phyloP scores from a whole-genome alignment of 64 coral and sea anemone species.

The Actinia equina region DNA sequence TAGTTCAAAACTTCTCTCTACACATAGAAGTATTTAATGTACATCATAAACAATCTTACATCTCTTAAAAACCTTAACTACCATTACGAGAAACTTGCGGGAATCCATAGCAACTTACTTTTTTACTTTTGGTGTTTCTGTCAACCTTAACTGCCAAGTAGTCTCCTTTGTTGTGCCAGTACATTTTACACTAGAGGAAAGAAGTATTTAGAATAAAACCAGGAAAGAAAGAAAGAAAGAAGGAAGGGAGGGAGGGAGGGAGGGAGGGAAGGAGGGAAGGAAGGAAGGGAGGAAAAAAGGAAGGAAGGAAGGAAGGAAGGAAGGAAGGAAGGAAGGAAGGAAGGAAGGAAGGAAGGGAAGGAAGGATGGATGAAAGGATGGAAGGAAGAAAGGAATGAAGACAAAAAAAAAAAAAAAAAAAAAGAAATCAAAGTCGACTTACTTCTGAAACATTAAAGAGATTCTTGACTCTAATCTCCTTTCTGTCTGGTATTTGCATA shows the following conservation, averaged over 20 bases:
- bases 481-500: slow-evolving; percentile 91
- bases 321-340: background rate
- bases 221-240: too few relatives aligned
- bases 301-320: too few relatives aligned
- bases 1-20: too few relatives aligned
- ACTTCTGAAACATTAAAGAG: slow-evolving; percentile 95
- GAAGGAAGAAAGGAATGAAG: background rate
- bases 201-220: background rate
- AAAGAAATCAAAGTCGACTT: background rate
- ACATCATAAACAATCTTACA: too few relatives aligned
- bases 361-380: background rate
- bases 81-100: too few relatives aligned
- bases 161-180: slow-evolving; percentile 98
- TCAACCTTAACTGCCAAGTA: slow-evolving; percentile 93
- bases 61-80: too few relatives aligned
- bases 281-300: too few relatives aligned
- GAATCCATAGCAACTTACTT: slow-evolving; percentile 39
- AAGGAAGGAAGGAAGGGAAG: background rate
- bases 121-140: slow-evolving; percentile 96
- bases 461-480: slow-evolving; percentile 96
- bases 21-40: too few relatives aligned
- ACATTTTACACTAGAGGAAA: slow-evolving; percentile 85
- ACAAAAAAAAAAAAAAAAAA: background rate
- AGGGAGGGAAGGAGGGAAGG: too few relatives aligned
- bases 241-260: too few relatives aligned